Conservation (phyloP, 2,888 invertebrate species). For the Zelleria hepariella region DNA sequence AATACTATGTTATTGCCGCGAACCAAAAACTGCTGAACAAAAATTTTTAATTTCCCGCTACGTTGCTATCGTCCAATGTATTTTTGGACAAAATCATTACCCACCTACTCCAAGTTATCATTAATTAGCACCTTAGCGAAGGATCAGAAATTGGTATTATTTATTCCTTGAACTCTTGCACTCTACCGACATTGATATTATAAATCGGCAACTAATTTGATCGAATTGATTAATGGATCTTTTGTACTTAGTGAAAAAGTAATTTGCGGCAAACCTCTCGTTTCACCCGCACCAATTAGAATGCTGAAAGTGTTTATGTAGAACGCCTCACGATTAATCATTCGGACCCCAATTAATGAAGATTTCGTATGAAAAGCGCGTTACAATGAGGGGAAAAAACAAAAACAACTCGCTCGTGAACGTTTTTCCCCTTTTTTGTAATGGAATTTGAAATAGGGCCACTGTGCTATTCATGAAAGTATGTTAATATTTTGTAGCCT, state of each 20-base stretch:
- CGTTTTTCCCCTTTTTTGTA: neutral
- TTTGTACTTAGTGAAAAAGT: conserved; percentile 63
- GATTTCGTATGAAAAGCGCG: neutral
- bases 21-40: too few species aligned
- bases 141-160: too few species aligned
- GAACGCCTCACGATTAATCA: conserved; percentile 44
- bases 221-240: conserved; percentile 66
- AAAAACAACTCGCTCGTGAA: neutral
- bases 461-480: too few species aligned
- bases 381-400: neutral
- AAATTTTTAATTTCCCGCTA: too few species aligned
- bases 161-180: too few species aligned
- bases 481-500: neutral
- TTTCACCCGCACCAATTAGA: conserved; percentile 41
- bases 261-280: conserved; percentile 40
- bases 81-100: too few species aligned
- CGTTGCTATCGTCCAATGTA: too few species aligned
- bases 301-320: conserved; percentile 31
- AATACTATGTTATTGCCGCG: too few species aligned
- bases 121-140: too few species aligned
- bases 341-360: conserved; percentile 13
- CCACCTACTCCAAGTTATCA: too few species aligned
- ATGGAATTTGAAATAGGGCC: neutral
- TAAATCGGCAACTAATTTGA: conserved; percentile 64
- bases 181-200: conserved; percentile 43